Evolutionary conservation across 1,140 invertebrate species (phyloP), one percentile per base, ranked within the genome.

Genomic region (Probaryconus sp.): DNA sequence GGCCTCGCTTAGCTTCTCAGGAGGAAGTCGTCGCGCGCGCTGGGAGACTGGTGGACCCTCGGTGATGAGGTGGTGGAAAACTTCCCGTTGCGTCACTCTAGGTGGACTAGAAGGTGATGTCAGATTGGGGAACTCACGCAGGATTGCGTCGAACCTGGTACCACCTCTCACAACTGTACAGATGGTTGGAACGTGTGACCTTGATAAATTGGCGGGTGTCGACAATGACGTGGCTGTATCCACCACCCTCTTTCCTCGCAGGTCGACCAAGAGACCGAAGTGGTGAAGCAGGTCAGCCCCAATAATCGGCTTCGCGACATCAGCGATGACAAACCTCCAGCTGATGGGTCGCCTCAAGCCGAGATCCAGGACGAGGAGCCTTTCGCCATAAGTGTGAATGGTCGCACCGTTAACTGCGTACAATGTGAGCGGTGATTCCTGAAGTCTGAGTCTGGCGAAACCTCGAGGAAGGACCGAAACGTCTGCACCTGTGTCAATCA

Each of bases 271-370:
- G 10, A 87, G 40, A 5, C 72, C 58, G 51, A 70, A 80, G 60
- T 78, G 21, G 0, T 38, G 16, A n/a, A 88, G 42, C 37, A 87
- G 81, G 63, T 87, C 83, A 4, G 85, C 83, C 24, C 84, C 83
- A 0, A 86, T 71, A 2, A 87, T 86, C 0, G 86, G 76, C 26
- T 31, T 3, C 3, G 30, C n/a, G n/a, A 31, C 30, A 31, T 31
- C 30, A 9, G 30, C 50, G 13, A 17, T 30, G 31, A 20, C 14
- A 17, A 55, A 55, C n/a, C 11, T 26, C 50, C 33, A 55, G 2
- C 5, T 14, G 0, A 55, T 26, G 0, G 18, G 33, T 5, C 50
- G 50, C 0, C 33, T 1, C 3, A 55, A 6, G 20, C 33, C 50
- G 2, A 55, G 6, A 11, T 55, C 24, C 5, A 55, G 11, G 9